Percentiles rank a stretch among this genome's conserved stretches.
Conservation (phyloP, 2,888 invertebrate species). For the Taenaris catops region DNA sequence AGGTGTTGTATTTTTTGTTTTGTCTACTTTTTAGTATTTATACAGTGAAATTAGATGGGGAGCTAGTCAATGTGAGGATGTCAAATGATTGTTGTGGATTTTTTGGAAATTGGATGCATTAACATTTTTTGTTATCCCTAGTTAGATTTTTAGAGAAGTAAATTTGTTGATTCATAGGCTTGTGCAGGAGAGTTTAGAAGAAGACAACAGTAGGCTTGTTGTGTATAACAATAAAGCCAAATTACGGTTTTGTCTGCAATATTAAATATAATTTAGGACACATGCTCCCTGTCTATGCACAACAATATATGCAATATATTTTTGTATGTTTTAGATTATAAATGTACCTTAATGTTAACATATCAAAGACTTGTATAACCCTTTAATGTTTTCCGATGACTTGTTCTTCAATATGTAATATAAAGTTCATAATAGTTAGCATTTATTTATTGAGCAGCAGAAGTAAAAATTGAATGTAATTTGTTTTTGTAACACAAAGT, state of each 20-base stretch:
- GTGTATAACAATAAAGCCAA: too few relatives aligned
- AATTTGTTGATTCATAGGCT: too few relatives aligned
- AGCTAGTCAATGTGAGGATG: too few relatives aligned
- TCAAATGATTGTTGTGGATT: too few relatives aligned
- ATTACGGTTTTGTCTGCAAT: too few relatives aligned
- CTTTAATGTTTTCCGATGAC: conserved; percentile 26
- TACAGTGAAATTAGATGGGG: conserved; percentile 29
- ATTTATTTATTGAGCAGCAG: conserved; percentile 45
- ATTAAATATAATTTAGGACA: not conserved
- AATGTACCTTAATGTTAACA: conserved; percentile 43
- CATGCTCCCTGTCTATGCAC: conserved; percentile 37
- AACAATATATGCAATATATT: conserved; percentile 72
- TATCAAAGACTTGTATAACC: conserved; percentile 53
- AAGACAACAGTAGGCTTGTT: too few relatives aligned
- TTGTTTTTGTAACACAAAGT: conserved; percentile 60
- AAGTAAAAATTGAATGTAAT: conserved; percentile 27
- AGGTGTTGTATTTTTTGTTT: conserved; percentile 30
- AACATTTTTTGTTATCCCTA: too few relatives aligned
- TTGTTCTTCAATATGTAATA: conserved; percentile 47
- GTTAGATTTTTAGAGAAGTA: too few relatives aligned
- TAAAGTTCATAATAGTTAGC: conserved; percentile 37
- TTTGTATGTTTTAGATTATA: conserved; percentile 53
- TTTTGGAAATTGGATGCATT: too few relatives aligned
- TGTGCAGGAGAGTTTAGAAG: too few relatives aligned
- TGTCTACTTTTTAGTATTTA: conserved; percentile 45